A percentile compares a stretch with the other conserved stretches of the same genome.
Conservation (phyloP, 2,888 invertebrate genomes). For the Cyrtodaria siliqua region DNA sequence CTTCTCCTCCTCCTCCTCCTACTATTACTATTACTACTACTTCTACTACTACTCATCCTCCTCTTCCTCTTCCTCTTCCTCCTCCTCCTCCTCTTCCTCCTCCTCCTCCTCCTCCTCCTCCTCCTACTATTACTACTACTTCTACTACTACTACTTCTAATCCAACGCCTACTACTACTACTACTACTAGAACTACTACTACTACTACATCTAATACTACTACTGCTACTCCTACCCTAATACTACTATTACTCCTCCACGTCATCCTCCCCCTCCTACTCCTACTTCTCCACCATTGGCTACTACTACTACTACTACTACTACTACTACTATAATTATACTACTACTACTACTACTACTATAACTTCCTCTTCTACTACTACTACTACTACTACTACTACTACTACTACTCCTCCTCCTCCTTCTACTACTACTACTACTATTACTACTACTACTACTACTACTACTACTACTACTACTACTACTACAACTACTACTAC, state of each 20-base stretch:
- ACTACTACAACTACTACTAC: not conserved
- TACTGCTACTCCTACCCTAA: too few relatives aligned
- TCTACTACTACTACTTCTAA: too few relatives aligned
- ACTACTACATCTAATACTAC: too few relatives aligned
- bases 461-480: constrained; percentile 1
- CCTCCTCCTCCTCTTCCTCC: not conserved
- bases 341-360: too few relatives aligned
- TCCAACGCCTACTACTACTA: too few relatives aligned
- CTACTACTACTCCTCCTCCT: too few relatives aligned
- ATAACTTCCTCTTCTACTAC: not conserved
- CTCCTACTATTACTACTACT: too few relatives aligned
- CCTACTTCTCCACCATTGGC: not conserved
- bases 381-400: not conserved
- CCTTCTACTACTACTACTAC: constrained; percentile 1
- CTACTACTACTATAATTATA: too few relatives aligned
- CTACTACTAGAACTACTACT: not conserved
- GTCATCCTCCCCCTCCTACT: too few relatives aligned
- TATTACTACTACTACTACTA: not conserved
- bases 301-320: not conserved
- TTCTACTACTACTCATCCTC: too few relatives aligned
- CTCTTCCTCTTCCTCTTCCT: not conserved
- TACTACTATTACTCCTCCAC: too few relatives aligned
- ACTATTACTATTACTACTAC: too few relatives aligned
- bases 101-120: not conserved
- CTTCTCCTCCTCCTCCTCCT: not conserved